A percentile compares a stretch with the other conserved stretches of the same genome.
Conservation (phyloP, 2,888 invertebrate species). For the Scelioninae gen. 1 region DNA sequence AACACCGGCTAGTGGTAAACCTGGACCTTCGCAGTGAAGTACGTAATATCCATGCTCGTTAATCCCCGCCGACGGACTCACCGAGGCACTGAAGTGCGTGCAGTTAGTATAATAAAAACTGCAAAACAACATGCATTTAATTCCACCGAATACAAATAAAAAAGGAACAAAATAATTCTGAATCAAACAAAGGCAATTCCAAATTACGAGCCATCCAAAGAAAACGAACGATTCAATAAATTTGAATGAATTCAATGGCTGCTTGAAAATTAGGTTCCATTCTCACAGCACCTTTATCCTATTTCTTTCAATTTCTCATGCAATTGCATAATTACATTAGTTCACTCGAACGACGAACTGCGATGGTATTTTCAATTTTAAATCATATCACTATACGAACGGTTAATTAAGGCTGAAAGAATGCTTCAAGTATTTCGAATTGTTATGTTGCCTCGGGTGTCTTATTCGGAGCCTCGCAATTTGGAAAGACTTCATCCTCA, state of each 20-base stretch:
- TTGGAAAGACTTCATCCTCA: constrained; percentile 23
- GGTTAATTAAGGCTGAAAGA: constrained; percentile 30
- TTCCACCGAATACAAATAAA: neutral
- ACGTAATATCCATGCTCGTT: constrained; percentile 87
- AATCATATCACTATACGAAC: constrained; percentile 31
- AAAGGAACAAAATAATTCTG: neutral
- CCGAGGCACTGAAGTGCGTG: constrained; percentile 92
- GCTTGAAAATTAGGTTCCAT: constrained; percentile 13
- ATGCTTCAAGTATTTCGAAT: constrained; percentile 27
- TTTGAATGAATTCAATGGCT: constrained; percentile 13
- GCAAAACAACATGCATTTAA: constrained; percentile 10
- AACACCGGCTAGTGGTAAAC: constrained; percentile 92
- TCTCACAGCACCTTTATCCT: neutral
- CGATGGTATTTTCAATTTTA: constrained; percentile 19
- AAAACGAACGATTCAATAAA: constrained; percentile 17
- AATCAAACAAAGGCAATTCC: constrained; percentile 2
- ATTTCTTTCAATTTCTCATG: neutral
- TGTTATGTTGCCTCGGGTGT: constrained; percentile 27
- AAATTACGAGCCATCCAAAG: constrained; percentile 10
- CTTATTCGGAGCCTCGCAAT: constrained; percentile 27
- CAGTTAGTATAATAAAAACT: constrained; percentile 91
- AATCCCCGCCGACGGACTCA: constrained; percentile 84
- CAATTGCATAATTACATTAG: constrained; percentile 33
- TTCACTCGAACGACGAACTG: constrained; percentile 30
- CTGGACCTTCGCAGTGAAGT: constrained; percentile 96